Evolutionary conservation across 1,140 invertebrate genomes (phyloP), one percentile per base, ranked within the genome.

Genomic region (Ptiloglossa arizonensis): DNA sequence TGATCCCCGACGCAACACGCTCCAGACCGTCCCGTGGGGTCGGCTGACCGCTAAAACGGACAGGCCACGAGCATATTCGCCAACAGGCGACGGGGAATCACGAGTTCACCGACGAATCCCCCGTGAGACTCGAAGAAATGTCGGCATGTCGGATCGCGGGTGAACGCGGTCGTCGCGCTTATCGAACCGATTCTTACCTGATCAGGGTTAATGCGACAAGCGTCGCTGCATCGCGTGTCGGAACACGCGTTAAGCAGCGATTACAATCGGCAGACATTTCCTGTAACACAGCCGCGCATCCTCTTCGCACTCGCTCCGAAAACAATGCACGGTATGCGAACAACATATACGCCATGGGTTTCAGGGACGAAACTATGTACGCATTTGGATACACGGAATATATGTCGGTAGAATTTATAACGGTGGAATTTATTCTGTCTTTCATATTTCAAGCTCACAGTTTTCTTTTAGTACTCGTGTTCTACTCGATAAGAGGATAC

Each of bases 241-340:
- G 70, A 62, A 82, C 57, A 69, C 54, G 56, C 17, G 54, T 72
- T 77, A 67, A 72, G 46, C 56, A 67, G 48, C 29, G 46, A 73
- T 80, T 70, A 67, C 72, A 84, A 77, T 78, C 56, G 59, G 46
- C 74, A 71, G 82, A 79, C 74, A 86, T 81, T 82, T 71, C 83
- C 82, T 84, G 83, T 84, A 81, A 84, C 71, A 22, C 54, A 82
- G 15, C 38, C 57, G 50, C 56, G 35, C 44, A 60, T 22, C 50
- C 44, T 41, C 17, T 24, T 64, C 71, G 63, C 38, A 32, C 29
- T 38, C 64, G 56, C 62, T 70, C 64, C 22, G 38, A 29, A 11
- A 35, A 8, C 13, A 11, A n/a, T n/a, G 41, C 9, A 2, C 41
- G 41, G 8, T 6, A 35, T 35, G 35, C 9, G 5, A 35, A 41